phyloP scores from a whole-genome alignment of 2,113 vertebrate genomes.

The Thamnaconus septentrionalis region DNA sequence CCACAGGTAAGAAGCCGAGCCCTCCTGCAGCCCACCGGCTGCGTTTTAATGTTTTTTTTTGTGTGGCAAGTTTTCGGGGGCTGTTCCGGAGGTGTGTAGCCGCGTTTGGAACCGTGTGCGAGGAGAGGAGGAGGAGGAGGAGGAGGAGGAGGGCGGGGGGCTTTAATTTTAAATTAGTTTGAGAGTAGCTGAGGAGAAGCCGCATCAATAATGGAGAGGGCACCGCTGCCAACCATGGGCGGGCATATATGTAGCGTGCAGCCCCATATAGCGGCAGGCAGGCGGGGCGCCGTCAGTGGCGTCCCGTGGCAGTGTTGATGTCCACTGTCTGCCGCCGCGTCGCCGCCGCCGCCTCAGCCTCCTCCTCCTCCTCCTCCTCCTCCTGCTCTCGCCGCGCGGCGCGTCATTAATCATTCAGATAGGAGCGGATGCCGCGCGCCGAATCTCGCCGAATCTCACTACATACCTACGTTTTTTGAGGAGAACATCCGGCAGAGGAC shows the following conservation, averaged over 20 bases:
- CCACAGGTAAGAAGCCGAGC: constrained; percentile 64
- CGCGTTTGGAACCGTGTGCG: constrained; percentile 1
- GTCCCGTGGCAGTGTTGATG: constrained; percentile 46
- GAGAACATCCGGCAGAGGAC: too few relatives aligned
- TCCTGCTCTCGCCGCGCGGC: constrained; percentile 23
- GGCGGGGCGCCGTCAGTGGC: constrained; percentile 53
- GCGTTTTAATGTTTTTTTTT: constrained; percentile 1
- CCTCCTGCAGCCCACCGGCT: not conserved
- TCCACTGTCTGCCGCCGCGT: constrained; percentile 13
- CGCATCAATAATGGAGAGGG: constrained; percentile 16
- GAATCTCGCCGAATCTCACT: not conserved
- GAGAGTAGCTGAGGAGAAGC: constrained; percentile 21
- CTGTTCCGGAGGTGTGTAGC: constrained; percentile 15
- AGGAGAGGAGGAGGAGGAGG: constrained; percentile 17
- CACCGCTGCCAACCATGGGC: not conserved
- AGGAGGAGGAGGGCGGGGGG: constrained; percentile 8
- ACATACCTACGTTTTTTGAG: too few relatives aligned
- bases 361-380: not conserved
- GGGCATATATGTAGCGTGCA: constrained; percentile 20
- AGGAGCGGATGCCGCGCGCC: constrained; percentile 30
- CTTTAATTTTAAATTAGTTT: constrained; percentile 46
- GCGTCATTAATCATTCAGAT: constrained; percentile 30
- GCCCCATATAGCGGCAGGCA: constrained; percentile 6
- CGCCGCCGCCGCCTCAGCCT: not conserved
- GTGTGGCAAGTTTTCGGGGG: constrained; percentile 41